These are phyloP conservation scores for Spodoptera littoralis DNA, from an alignment of 2,888 invertebrate species.

Conservation along the genomic window DNA sequence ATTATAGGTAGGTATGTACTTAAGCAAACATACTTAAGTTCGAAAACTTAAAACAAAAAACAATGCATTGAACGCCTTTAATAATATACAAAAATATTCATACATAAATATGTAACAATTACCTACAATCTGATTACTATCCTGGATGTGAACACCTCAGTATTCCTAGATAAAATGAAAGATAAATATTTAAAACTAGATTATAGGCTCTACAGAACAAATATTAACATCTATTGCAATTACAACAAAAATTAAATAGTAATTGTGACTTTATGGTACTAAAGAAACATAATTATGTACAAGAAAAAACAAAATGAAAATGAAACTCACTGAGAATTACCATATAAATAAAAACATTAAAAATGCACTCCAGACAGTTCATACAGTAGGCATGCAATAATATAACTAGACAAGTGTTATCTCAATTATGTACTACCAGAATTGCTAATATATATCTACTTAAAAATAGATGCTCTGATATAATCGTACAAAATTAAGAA, in stretches of 20 bases:
- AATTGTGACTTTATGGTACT: conserved; percentile 1
- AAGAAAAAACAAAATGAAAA: not conserved
- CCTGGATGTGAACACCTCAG: not conserved
- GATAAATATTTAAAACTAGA: conserved; percentile 8
- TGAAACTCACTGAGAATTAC: conserved; percentile 4
- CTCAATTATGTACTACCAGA: not conserved
- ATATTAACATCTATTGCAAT: not conserved
- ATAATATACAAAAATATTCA: conserved; percentile 46
- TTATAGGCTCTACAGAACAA: not conserved
- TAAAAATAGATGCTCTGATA: too few relatives aligned
- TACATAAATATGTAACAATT: conserved; percentile 34
- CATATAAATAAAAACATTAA: not conserved
- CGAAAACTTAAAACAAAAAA: conserved; percentile 2
- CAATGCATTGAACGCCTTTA: conserved; percentile 37
- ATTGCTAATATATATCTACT: not conserved
- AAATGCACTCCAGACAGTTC: not conserved
- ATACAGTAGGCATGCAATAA: conserved; percentile 1
- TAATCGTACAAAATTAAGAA: too few relatives aligned
- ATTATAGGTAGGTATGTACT: too few relatives aligned
- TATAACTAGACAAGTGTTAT: not conserved
- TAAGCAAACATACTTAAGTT: too few relatives aligned
- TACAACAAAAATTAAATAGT: conserved; percentile 1
- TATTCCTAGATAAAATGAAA: conserved; percentile 4
- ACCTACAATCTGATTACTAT: conserved; percentile 25
- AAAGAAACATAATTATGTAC: not conserved